phyloP scores from a whole-genome alignment of 2,113 vertebrate species.

The Delphinus delphis region DNA sequence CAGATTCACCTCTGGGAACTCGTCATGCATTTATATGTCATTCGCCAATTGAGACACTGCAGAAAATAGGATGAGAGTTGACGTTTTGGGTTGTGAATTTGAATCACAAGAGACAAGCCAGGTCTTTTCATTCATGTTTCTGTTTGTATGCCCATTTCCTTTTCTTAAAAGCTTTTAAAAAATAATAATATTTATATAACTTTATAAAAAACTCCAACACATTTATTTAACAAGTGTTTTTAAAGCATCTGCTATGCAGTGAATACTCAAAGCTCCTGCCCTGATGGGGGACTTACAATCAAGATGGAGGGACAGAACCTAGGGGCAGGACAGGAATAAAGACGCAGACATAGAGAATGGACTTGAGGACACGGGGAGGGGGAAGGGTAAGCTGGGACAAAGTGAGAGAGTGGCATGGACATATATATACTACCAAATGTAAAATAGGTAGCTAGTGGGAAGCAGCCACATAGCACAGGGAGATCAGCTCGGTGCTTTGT shows the following conservation, averaged over 20 bases:
- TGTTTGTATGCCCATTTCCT: not conserved
- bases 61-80: not conserved
- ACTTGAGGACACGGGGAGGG: too few relatives aligned
- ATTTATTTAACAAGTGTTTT: not conserved
- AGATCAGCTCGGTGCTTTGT: too few relatives aligned
- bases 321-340: too few relatives aligned
- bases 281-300: not conserved
- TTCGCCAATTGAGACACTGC: not conserved
- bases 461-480: too few relatives aligned
- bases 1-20: not conserved
- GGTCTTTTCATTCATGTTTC: not conserved
- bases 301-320: not conserved
- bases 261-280: not conserved
- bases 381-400: too few relatives aligned
- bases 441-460: too few relatives aligned
- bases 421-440: too few relatives aligned
- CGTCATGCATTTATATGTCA: not conserved
- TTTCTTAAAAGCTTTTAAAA: conserved; percentile 19
- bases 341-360: too few relatives aligned
- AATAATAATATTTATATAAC: not conserved
- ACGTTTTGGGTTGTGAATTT: conserved; percentile 30
- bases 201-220: not conserved
- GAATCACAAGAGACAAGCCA: not conserved
- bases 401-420: too few relatives aligned
- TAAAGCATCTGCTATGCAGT: not conserved